These are phyloP conservation scores for Diabrotica undecimpunctata DNA, from an alignment of 1,140 invertebrate species.

Conservation along the genomic window DNA sequence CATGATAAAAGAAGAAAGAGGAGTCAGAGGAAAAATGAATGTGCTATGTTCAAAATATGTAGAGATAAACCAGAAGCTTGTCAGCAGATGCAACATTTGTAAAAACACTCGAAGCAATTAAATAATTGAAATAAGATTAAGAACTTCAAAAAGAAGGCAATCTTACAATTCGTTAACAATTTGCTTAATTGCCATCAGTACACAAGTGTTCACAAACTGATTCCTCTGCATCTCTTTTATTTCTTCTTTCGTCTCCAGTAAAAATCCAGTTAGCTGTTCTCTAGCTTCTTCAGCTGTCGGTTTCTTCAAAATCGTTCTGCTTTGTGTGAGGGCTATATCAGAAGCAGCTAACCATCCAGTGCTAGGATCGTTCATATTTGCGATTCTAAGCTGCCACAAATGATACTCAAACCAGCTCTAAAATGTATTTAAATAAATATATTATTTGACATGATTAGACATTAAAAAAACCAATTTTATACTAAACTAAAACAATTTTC, in stretches of 20 bases:
- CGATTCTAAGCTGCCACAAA: slow-evolving; percentile 13
- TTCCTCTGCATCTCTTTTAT: background rate
- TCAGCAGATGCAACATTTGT: no score
- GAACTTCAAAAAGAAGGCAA: no score
- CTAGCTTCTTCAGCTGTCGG: background rate
- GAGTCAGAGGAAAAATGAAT: no score
- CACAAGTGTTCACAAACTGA: slow-evolving; percentile 15
- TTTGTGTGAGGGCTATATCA: background rate
- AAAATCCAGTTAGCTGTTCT: background rate
- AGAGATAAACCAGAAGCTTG: no score
- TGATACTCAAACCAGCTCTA: slow-evolving; percentile 16
- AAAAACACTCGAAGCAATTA: no score
- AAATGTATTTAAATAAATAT: background rate
- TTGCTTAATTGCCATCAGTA: slow-evolving; percentile 18
- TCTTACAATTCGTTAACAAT: slow-evolving; percentile 18
- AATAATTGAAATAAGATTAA: no score
- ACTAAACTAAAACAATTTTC: no score
- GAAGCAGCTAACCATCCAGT: background rate
- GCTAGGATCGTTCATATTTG: slow-evolving; percentile 12
- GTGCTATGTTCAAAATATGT: no score
- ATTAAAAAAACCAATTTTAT: background rate
- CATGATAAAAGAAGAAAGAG: no score
- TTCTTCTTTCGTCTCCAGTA: background rate
- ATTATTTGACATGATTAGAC: background rate
- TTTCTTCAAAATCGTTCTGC: background rate